Evolutionary conservation across 2,888 invertebrate genomes (phyloP).

Genomic region (Argynnis bischoffii): DNA sequence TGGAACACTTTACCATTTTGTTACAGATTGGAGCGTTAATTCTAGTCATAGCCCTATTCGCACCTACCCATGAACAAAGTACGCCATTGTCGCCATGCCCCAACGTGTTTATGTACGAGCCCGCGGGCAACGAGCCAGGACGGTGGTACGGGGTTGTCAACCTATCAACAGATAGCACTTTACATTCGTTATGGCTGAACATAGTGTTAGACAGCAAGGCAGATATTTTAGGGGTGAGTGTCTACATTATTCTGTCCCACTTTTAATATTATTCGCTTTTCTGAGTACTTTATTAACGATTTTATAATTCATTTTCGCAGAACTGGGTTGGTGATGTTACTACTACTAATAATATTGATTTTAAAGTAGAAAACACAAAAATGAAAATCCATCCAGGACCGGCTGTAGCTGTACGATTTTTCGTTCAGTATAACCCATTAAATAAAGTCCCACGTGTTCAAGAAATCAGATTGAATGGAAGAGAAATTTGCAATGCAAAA

Average conservation of each 20-base stretch:
- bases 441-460: slow-evolving; percentile 73
- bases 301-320: slow-evolving; percentile 50
- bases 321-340: slow-evolving; percentile 84
- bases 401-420: slow-evolving; percentile 81
- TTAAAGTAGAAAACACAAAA: slow-evolving; percentile 81
- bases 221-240: slow-evolving; percentile 83
- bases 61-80: slow-evolving; percentile 56
- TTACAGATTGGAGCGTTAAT: slow-evolving; percentile 52
- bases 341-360: slow-evolving; percentile 82
- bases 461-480: slow-evolving; percentile 81
- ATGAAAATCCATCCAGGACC: slow-evolving; percentile 82
- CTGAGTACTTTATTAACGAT: neutral
- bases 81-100: slow-evolving; percentile 81
- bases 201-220: slow-evolving; percentile 82
- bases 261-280: neutral
- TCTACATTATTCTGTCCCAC: neutral
- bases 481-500: slow-evolving; percentile 80
- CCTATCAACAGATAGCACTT: slow-evolving; percentile 78
- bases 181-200: slow-evolving; percentile 83
- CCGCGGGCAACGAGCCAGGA: slow-evolving; percentile 76
- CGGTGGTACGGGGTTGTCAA: slow-evolving; percentile 84
- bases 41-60: slow-evolving; percentile 53
- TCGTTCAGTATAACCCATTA: slow-evolving; percentile 81
- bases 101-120: slow-evolving; percentile 82
- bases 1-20: neutral